phyloP scores from a whole-genome alignment of 2,797 vertebrate species.

The Sebastes trivittatus region DNA sequence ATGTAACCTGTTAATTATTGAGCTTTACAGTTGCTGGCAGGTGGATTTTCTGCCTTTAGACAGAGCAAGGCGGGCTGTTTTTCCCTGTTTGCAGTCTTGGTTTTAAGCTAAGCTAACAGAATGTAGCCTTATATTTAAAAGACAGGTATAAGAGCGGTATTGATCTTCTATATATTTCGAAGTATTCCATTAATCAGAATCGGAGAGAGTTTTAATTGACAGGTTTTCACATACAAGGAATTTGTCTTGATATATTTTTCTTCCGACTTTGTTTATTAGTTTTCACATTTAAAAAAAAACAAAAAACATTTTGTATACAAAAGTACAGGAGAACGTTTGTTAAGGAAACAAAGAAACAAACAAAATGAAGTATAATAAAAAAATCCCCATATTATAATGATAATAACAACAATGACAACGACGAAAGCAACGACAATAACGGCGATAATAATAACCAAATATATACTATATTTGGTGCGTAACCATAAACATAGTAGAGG shows the following conservation, averaged over 20 bases:
- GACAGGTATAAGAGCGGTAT: not conserved
- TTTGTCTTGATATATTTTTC: too few species aligned
- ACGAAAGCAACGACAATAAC: too few species aligned
- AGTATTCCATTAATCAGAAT: not conserved
- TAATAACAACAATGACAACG: too few species aligned
- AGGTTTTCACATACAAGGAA: not conserved
- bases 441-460: too few species aligned
- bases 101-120: not conserved
- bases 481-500: not conserved
- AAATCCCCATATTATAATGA: too few species aligned
- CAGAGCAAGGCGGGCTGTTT: not conserved
- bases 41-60: not conserved
- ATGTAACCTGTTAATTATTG: not conserved
- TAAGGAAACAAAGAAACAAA: too few species aligned
- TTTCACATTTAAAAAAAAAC: too few species aligned
- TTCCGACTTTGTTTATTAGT: too few species aligned
- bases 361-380: too few species aligned
- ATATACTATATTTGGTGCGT: not conserved
- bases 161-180: not conserved
- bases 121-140: not conserved
- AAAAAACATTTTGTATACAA: too few species aligned
- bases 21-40: not conserved
- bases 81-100: not conserved
- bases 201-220: fast-evolving
- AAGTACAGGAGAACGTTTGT: too few species aligned